Conservation (phyloP, 2,113 vertebrate genomes). For the Chrysemys picta region DNA sequence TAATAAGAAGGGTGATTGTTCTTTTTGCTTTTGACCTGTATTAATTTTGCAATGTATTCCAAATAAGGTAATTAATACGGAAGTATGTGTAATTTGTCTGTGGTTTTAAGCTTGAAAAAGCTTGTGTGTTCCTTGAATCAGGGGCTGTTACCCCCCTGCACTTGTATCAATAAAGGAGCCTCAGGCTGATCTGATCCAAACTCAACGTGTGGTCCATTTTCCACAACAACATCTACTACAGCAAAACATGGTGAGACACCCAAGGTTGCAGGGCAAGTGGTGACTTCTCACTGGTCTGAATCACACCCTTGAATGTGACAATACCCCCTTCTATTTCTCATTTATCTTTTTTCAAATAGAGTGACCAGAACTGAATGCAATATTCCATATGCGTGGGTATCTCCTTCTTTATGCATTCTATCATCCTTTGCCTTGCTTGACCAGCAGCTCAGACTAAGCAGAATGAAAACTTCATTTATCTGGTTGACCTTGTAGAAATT, state of each 20-base stretch:
- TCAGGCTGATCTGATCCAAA: too few species aligned
- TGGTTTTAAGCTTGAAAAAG: too few species aligned
- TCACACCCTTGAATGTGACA: not conserved
- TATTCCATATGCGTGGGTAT: not conserved
- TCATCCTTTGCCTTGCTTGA: not conserved
- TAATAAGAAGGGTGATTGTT: too few species aligned
- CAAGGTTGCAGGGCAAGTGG: not conserved
- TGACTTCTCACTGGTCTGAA: not conserved
- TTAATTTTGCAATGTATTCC: too few species aligned
- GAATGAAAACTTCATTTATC: not conserved
- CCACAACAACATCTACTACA: not conserved
- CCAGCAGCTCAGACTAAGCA: not conserved
- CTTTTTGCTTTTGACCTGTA: too few species aligned
- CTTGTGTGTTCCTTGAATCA: too few species aligned
- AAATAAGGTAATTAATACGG: too few species aligned
- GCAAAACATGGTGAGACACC: not conserved
- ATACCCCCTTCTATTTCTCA: rapidly evolving
- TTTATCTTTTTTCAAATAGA: not conserved
- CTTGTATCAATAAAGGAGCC: too few species aligned
- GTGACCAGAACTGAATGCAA: not conserved
- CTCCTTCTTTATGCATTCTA: not conserved
- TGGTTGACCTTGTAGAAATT: conserved; percentile 42
- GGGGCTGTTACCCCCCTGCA: too few species aligned
- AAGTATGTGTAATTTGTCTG: too few species aligned
- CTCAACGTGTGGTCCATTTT: too few species aligned